These are phyloP conservation scores for Lepidurus couesii DNA, from an alignment of 1,140 invertebrate genomes.

Conservation along the genomic window DNA sequence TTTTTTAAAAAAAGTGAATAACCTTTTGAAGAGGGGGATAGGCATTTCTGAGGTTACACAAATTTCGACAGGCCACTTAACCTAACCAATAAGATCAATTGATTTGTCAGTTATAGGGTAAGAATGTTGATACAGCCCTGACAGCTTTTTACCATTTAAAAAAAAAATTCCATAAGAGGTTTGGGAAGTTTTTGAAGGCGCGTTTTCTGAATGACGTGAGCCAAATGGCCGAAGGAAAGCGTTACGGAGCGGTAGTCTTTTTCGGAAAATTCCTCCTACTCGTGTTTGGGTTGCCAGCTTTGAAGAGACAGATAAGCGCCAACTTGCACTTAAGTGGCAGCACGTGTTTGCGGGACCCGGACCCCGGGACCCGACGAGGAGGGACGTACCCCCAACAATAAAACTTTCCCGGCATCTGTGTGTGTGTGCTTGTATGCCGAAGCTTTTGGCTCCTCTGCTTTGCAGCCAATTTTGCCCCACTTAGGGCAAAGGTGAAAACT, in stretches of 20 bases:
- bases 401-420: not conserved
- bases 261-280: constrained; percentile 2
- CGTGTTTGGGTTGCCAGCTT: constrained; percentile 17
- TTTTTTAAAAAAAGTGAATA: not conserved
- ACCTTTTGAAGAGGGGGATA: not conserved
- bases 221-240: constrained; percentile 1
- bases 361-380: not conserved
- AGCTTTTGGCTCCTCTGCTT: too few species aligned
- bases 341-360: constrained; percentile 18
- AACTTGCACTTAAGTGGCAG: constrained; percentile 21
- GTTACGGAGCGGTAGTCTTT: constrained; percentile 12
- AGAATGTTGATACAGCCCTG: not conserved
- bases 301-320: constrained; percentile 17
- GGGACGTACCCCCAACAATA: not conserved
- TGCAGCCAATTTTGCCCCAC: constrained; percentile 3
- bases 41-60: not conserved
- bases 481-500: not conserved
- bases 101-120: not conserved
- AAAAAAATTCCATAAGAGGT: not conserved
- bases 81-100: constrained; percentile 22
- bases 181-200: not conserved
- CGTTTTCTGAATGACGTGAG: constrained; percentile 15
- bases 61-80: constrained; percentile 5
- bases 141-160: not conserved
- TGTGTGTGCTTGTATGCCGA: not conserved